phyloP scores from a whole-genome alignment of 2,888 invertebrate genomes.

The Hoplodrina blanda region DNA sequence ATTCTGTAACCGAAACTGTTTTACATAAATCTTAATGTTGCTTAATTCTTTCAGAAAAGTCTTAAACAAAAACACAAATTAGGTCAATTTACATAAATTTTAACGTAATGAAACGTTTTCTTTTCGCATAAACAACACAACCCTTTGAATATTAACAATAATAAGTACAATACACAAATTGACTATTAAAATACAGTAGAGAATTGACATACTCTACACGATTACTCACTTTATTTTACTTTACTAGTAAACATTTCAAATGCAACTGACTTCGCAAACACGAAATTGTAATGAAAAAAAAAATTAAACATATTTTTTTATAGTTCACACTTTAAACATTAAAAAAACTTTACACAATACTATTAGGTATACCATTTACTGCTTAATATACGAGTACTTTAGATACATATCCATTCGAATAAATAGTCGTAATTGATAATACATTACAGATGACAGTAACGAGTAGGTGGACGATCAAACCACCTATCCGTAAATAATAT shows the following conservation, averaged over 20 bases:
- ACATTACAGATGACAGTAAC: conserved; percentile 28
- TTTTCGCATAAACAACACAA: conserved; percentile 40
- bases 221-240: conserved; percentile 59
- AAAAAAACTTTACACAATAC: conserved; percentile 13
- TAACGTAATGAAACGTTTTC: background rate
- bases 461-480: conserved; percentile 54
- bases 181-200: conserved; percentile 64
- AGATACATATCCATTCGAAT: conserved; percentile 3
- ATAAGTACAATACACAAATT: conserved; percentile 66
- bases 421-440: conserved; percentile 24
- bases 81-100: background rate
- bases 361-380: conserved; percentile 13
- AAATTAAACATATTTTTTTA: background rate
- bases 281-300: conserved; percentile 19
- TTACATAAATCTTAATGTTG: background rate
- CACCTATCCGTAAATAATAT: conserved; percentile 24
- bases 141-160: conserved; percentile 23
- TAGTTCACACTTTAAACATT: background rate
- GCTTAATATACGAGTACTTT: background rate
- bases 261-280: conserved; percentile 68
- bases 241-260: conserved; percentile 56
- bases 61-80: background rate
- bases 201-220: conserved; percentile 69
- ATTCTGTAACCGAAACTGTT: background rate
- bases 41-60: background rate